phyloP scores from a whole-genome alignment of 2,113 vertebrate species.

The Cathartes aura region DNA sequence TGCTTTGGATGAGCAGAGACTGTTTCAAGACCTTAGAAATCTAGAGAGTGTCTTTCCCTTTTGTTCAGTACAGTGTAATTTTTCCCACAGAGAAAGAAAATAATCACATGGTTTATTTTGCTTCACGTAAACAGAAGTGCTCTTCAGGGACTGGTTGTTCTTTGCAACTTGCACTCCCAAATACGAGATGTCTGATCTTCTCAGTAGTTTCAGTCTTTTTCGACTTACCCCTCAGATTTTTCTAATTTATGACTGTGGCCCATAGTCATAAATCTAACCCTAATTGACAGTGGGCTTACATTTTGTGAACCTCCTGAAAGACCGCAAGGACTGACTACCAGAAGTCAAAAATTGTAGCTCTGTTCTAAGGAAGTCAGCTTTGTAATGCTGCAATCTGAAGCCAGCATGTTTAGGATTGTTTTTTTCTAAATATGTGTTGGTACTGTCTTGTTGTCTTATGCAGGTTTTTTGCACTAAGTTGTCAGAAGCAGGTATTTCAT shows the following conservation, averaged over 20 bases:
- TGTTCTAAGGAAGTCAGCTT: background rate
- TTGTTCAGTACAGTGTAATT: background rate
- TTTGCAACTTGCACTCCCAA: background rate
- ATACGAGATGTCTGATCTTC: background rate
- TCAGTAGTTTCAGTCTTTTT: background rate
- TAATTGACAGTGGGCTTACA: background rate
- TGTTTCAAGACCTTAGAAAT: background rate
- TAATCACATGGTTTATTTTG: background rate
- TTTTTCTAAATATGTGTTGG: background rate
- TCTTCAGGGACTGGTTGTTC: background rate
- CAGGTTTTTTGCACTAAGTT: conserved; percentile 95
- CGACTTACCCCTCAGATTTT: background rate
- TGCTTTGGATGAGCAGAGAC: background rate
- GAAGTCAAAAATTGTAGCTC: background rate
- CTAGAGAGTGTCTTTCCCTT: background rate
- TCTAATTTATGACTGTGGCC: background rate
- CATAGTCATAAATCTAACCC: background rate
- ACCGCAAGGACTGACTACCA: background rate
- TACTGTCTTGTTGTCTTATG: background rate
- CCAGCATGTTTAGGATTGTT: background rate
- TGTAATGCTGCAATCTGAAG: background rate
- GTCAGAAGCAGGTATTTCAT: conserved; percentile 87
- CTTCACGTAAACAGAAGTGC: background rate
- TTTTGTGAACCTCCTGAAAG: background rate
- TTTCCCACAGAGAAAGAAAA: background rate